Evolutionary conservation across 1,140 invertebrate species (phyloP).

Genomic region (Brachionus angularis): DNA sequence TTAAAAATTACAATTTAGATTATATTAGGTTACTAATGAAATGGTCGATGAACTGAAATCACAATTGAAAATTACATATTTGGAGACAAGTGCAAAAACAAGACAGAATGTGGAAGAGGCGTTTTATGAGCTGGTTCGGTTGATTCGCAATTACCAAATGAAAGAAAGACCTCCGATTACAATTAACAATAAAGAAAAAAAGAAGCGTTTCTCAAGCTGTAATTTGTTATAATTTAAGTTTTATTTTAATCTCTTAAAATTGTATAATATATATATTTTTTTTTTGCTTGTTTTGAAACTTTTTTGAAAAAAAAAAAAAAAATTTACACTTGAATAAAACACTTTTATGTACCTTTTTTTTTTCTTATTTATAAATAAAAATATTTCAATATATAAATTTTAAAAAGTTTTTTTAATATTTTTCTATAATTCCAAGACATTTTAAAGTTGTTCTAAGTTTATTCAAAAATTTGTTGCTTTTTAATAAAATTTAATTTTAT

Average conservation of each 20-base stretch:
- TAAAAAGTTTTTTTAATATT: no score
- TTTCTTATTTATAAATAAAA: no score
- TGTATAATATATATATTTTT: no score
- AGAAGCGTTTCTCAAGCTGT: neutral
- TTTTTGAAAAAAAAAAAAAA: no score
- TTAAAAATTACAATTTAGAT: conserved; percentile 73
- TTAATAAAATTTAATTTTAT: conserved; percentile 1
- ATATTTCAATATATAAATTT: no score
- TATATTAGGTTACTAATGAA: conserved; percentile 55
- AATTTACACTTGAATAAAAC: no score
- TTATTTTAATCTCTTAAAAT: no score
- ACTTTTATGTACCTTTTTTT: no score
- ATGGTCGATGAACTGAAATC: conserved; percentile 26
- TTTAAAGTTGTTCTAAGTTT: no score
- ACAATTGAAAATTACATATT: conserved; percentile 62
- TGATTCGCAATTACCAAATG: conserved; percentile 18
- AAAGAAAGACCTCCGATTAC: conserved; percentile 29
- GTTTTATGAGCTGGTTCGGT: conserved; percentile 76
- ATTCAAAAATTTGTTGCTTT: conserved; percentile 1
- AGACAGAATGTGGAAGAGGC: conserved; percentile 84
- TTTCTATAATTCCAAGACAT: conserved; percentile 5
- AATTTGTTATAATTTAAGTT: conserved; percentile 1
- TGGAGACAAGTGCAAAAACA: conserved; percentile 90
- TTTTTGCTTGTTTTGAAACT: no score
- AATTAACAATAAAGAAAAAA: conserved; percentile 17